phyloP scores from a whole-genome alignment of 2,888 invertebrate species.

The Xestoiulus laeticollis region DNA sequence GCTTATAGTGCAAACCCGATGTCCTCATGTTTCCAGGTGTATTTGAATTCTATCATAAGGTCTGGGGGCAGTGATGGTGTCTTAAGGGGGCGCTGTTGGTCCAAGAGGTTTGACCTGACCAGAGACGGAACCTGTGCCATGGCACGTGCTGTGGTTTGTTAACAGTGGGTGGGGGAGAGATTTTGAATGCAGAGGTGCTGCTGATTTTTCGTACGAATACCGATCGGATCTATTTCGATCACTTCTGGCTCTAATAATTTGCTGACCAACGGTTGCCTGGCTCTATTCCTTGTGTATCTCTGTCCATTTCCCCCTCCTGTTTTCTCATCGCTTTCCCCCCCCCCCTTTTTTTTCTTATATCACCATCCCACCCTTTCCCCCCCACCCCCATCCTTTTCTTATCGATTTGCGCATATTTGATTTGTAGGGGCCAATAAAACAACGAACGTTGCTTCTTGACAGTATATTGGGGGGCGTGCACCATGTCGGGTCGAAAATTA shows the following conservation, averaged over 20 bases:
- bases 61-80: neutral
- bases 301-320: neutral
- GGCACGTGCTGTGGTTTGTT: neutral
- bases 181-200: neutral
- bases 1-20: too few species aligned
- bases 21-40: too few species aligned
- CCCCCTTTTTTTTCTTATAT: neutral
- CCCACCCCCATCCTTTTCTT: neutral
- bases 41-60: neutral
- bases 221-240: neutral
- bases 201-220: neutral
- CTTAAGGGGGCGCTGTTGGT: neutral
- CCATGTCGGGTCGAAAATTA: neutral
- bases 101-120: neutral
- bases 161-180: neutral
- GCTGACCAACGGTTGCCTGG: neutral
- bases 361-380: too few species aligned
- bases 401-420: constrained; percentile 51
- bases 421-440: constrained; percentile 42
- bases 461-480: constrained; percentile 1
- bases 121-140: neutral
- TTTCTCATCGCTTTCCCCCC: neutral
- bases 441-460: neutral
- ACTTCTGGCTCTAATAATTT: neutral
- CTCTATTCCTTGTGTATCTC: neutral